Evolutionary conservation across 2,797 vertebrate genomes (phyloP), one percentile per base, ranked within the genome.

Genomic region (Poecilia picta): DNA sequence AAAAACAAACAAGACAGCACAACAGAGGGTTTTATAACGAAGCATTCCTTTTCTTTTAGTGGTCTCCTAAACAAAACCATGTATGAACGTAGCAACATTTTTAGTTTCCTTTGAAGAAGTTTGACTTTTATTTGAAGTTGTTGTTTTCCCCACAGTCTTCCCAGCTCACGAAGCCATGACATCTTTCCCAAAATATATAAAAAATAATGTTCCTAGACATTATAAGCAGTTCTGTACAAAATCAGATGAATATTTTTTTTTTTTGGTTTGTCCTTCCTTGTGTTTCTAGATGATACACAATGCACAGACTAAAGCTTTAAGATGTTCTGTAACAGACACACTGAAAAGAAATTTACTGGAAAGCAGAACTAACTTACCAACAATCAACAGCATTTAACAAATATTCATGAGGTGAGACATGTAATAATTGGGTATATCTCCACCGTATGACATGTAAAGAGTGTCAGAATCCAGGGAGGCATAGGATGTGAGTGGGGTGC

Each of bases 401-500:
- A 47, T 39, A 4, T 33, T 13, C 71, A 77, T 53, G 41, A 68
- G 5, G n/a, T 45, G 31, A 77, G 39, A 59, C 10, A 73, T 62
- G 71, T 47, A 12, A 73, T 53, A 74, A 51, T 33, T 7, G 55
- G 57, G 36, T 74, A 66, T 10, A 59, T 73, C 55, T 41, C 1
- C 41, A 46, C 8, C 62, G 49, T n/a, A n/a, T 62, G 53, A 55
- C 46, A 71, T 36, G 31, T 79, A 62, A 6, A 31, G 75, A 81
- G 80, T 68, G 68, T 15, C 64, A 88, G 75, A 86, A 81, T 36
- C 77, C 64, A 70, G 55, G 75, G 70, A 79, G 79, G 80, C 49
- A 85, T 73, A 81, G 80, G 75, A 81, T 84, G 81, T 82, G 86
- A 86, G 89, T 80, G 76, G 83, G 81, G 85, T 86, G 85, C 75